These are phyloP conservation scores for Poecilia gillii DNA, from an alignment of 2,797 vertebrate genomes.

Conservation along the genomic window DNA sequence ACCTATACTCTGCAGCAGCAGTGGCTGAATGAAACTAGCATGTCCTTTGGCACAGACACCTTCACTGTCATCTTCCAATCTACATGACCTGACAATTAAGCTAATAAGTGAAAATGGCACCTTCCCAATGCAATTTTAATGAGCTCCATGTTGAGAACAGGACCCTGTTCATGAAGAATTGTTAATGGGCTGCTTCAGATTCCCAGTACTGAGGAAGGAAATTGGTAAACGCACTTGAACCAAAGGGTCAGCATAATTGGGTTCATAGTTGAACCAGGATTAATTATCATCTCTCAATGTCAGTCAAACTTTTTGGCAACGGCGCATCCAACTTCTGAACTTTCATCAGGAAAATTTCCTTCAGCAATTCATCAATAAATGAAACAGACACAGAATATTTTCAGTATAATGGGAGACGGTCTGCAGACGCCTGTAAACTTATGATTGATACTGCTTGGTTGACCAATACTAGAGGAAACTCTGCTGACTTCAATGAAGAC, in stretches of 20 bases:
- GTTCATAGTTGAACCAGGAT: constrained; percentile 34
- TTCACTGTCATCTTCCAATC: constrained; percentile 78
- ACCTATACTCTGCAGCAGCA: constrained; percentile 46
- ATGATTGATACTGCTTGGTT: neutral
- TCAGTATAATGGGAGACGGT: neutral
- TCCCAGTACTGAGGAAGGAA: constrained; percentile 39
- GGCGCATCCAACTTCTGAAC: neutral
- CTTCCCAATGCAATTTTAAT: constrained; percentile 81
- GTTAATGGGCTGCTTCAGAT: constrained; percentile 66
- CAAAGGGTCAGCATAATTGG: constrained; percentile 57
- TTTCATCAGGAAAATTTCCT: neutral
- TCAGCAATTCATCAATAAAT: neutral
- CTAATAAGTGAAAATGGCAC: constrained; percentile 80
- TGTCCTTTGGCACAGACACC: constrained; percentile 74
- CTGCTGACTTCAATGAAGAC: neutral
- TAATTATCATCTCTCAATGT: constrained; percentile 36
- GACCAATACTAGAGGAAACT: neutral
- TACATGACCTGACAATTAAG: constrained; percentile 82
- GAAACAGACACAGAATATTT: neutral
- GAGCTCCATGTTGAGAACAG: constrained; percentile 69
- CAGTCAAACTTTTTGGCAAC: constrained; percentile 34
- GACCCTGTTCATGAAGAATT: constrained; percentile 57
- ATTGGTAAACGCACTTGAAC: constrained; percentile 61
- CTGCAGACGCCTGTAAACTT: neutral
- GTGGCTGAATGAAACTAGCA: constrained; percentile 64